Evolutionary conservation across 2,888 invertebrate genomes (phyloP).

Genomic region (Cephus nigrinus): DNA sequence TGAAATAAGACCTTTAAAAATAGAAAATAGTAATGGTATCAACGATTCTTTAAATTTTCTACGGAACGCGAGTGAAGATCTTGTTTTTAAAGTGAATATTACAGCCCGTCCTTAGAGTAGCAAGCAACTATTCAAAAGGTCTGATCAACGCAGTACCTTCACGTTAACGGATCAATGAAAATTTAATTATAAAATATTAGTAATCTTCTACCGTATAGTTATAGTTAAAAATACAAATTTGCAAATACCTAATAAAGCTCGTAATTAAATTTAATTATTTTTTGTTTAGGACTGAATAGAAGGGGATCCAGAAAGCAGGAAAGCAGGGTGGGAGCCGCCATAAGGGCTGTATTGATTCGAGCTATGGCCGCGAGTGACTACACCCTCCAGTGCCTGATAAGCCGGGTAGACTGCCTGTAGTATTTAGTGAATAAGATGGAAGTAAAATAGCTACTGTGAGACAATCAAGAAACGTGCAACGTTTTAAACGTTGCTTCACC

Average conservation of each 20-base stretch:
- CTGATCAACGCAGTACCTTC: neutral
- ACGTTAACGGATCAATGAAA: neutral
- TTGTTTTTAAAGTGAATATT: neutral
- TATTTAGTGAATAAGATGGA: constrained; percentile 12
- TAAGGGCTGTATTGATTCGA: constrained; percentile 58
- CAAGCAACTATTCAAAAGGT: neutral
- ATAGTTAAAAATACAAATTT: neutral
- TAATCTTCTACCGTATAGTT: neutral
- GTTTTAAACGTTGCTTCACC: neutral
- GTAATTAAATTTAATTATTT: neutral
- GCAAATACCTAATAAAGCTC: neutral
- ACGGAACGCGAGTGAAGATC: neutral
- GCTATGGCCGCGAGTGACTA: constrained; percentile 48
- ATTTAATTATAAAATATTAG: neutral
- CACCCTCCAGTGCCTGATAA: constrained; percentile 3
- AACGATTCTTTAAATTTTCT: neutral
- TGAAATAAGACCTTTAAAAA: neutral
- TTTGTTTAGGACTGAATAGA: neutral
- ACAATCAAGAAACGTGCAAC: neutral
- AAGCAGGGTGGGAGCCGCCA: constrained; percentile 36
- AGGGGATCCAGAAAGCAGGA: neutral
- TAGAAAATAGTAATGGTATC: neutral
- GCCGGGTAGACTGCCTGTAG: neutral
- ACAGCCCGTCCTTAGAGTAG: neutral
- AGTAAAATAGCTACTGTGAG: constrained; percentile 20